phyloP scores from a whole-genome alignment of 2,888 invertebrate species.

The Maniola hyperantus region DNA sequence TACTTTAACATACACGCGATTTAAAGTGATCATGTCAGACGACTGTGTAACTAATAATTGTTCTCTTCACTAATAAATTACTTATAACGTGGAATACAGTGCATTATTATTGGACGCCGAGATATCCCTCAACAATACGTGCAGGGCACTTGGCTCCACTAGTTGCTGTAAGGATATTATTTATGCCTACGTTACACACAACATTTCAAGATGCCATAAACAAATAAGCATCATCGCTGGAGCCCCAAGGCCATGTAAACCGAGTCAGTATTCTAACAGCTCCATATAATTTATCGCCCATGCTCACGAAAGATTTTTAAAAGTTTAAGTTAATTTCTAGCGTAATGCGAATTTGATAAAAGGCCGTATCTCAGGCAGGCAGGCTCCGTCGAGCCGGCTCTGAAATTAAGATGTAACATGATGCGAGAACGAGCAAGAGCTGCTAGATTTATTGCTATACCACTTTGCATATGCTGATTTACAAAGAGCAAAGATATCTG shows the following conservation, averaged over 20 bases:
- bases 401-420: conserved; percentile 84
- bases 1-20: too few relatives aligned
- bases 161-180: background rate
- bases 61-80: too few relatives aligned
- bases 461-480: conserved; percentile 84
- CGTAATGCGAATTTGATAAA: conserved; percentile 82
- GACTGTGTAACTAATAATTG: too few relatives aligned
- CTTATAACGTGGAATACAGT: too few relatives aligned
- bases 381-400: conserved; percentile 80
- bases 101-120: too few relatives aligned
- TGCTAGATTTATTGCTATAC: conserved; percentile 83
- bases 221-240: conserved; percentile 67
- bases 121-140: too few relatives aligned
- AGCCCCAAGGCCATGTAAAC: conserved; percentile 75
- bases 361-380: conserved; percentile 79
- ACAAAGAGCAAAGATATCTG: conserved; percentile 71
- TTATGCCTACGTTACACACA: conserved; percentile 26
- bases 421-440: conserved; percentile 84
- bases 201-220: conserved; percentile 53
- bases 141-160: too few relatives aligned
- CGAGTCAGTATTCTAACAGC: conserved; percentile 76
- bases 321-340: conserved; percentile 77
- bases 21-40: too few relatives aligned
- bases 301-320: conserved; percentile 71
- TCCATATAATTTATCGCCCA: conserved; percentile 75